phyloP scores from a whole-genome alignment of 2,888 invertebrate genomes.

The Leptodirus hochenwartii region DNA sequence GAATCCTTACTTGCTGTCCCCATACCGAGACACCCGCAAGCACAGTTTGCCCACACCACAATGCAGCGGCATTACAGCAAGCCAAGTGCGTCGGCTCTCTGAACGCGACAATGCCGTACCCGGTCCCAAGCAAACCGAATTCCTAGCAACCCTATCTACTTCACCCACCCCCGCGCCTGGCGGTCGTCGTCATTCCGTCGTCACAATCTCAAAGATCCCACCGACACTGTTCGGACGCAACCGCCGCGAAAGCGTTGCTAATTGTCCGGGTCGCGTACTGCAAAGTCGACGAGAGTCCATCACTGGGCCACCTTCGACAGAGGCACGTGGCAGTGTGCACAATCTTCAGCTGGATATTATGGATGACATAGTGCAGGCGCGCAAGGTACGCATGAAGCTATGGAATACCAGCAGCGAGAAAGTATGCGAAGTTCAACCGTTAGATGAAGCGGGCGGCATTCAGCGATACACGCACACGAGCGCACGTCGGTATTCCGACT shows the following conservation, averaged over 20 bases:
- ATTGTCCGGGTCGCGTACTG: constrained; percentile 33
- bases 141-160: constrained; percentile 63
- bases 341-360: constrained; percentile 73
- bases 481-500: constrained; percentile 52
- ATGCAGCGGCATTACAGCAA: constrained; percentile 72
- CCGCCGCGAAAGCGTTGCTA: constrained; percentile 66
- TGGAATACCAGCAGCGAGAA: constrained; percentile 64
- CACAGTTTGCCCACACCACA: constrained; percentile 72
- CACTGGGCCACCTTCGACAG: constrained; percentile 51
- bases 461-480: constrained; percentile 34
- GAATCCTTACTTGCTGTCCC: constrained; percentile 66
- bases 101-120: constrained; percentile 56
- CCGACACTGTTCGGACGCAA: constrained; percentile 57
- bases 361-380: constrained; percentile 71
- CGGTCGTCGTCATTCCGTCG: constrained; percentile 69
- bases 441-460: constrained; percentile 42
- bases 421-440: constrained; percentile 65
- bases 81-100: constrained; percentile 67
- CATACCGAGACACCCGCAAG: constrained; percentile 61
- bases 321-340: constrained; percentile 57
- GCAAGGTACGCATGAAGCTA: constrained; percentile 67
- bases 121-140: constrained; percentile 62
- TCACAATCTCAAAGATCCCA: constrained; percentile 70
- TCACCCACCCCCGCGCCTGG: constrained; percentile 53
- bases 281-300: constrained; percentile 25